Evolutionary conservation across 2,888 invertebrate species (phyloP).

Genomic region (Chloroclystis v-ata): DNA sequence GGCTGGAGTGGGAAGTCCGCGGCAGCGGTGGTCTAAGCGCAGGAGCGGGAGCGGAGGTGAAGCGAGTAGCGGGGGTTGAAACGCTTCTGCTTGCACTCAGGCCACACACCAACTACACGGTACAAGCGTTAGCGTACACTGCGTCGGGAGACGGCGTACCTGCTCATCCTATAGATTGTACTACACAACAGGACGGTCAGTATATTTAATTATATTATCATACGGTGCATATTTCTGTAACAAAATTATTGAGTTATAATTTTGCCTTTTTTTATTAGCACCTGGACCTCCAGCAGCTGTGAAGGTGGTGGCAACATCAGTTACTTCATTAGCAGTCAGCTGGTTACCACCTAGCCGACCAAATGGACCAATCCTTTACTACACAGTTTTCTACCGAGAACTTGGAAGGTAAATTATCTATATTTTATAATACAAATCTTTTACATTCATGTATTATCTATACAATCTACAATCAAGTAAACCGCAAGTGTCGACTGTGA

Average conservation of each 20-base stretch:
- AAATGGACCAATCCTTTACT: conserved; percentile 89
- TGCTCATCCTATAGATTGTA: conserved; percentile 86
- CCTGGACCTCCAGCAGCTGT: conserved; percentile 91
- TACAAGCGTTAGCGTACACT: conserved; percentile 90
- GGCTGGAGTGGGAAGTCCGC: conserved; percentile 72
- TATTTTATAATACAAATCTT: too few species aligned
- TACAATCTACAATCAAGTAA: too few species aligned
- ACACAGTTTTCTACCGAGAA: conserved; percentile 87
- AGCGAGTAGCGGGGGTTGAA: conserved; percentile 86
- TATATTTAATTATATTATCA: too few species aligned
- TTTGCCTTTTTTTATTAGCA: conserved; percentile 66
- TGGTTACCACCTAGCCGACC: conserved; percentile 90
- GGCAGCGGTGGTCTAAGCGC: conserved; percentile 45
- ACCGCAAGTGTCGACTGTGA: too few species aligned
- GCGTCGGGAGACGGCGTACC: conserved; percentile 90
- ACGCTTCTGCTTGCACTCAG: conserved; percentile 87
- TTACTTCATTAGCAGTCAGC: conserved; percentile 88
- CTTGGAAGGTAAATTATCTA: conserved; percentile 70
- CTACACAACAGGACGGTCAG: conserved; percentile 90
- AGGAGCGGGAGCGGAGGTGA: conserved; percentile 81
- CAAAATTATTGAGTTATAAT: too few species aligned
- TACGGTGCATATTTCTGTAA: too few species aligned
- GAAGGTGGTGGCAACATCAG: conserved; percentile 89
- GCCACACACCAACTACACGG: conserved; percentile 92
- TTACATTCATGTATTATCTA: too few species aligned